Percentiles rank a stretch among this genome's conserved stretches.
Evolutionary conservation across 2,888 invertebrate species (phyloP).

Genomic region (Hydraecia micacea): DNA sequence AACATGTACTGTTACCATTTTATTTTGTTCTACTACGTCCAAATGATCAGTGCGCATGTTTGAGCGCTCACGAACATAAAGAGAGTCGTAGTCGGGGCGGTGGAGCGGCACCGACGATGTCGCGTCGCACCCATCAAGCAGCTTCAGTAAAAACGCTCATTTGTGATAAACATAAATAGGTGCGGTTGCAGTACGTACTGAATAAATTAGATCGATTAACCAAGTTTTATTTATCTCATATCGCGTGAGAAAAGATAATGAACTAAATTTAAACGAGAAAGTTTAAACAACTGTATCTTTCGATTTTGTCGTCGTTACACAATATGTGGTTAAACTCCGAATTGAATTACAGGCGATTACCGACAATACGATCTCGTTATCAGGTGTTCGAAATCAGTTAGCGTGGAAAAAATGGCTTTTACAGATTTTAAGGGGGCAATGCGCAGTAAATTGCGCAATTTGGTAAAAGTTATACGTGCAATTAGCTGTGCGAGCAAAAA

Average conservation of each 20-base stretch:
- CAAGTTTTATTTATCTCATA: slow-evolving; percentile 79
- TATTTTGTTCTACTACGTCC: slow-evolving; percentile 71
- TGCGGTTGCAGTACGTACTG: slow-evolving; percentile 80
- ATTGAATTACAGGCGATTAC: slow-evolving; percentile 71
- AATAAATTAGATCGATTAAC: slow-evolving; percentile 85
- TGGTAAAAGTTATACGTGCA: slow-evolving; percentile 81
- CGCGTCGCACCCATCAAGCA: slow-evolving; percentile 78
- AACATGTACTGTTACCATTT: slow-evolving; percentile 77
- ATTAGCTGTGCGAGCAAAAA: slow-evolving; percentile 80
- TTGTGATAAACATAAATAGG: slow-evolving; percentile 81
- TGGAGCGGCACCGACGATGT: slow-evolving; percentile 41
- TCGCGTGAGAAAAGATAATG: slow-evolving; percentile 85
- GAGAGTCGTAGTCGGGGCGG: slow-evolving; percentile 18
- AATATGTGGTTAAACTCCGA: slow-evolving; percentile 63
- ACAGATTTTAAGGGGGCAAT: slow-evolving; percentile 71
- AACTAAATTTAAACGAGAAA: slow-evolving; percentile 76
- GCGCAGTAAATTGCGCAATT: slow-evolving; percentile 81
- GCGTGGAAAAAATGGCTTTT: slow-evolving; percentile 72
- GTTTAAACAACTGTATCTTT: slow-evolving; percentile 71
- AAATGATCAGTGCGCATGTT: slow-evolving; percentile 62
- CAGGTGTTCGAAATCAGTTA: slow-evolving; percentile 74
- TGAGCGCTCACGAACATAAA: slow-evolving; percentile 40
- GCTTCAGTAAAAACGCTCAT: slow-evolving; percentile 83
- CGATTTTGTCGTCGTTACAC: slow-evolving; percentile 58
- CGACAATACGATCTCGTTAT: slow-evolving; percentile 69